Evolutionary conservation across 2,888 invertebrate genomes (phyloP).

Genomic region (Criorhina ranunculi): DNA sequence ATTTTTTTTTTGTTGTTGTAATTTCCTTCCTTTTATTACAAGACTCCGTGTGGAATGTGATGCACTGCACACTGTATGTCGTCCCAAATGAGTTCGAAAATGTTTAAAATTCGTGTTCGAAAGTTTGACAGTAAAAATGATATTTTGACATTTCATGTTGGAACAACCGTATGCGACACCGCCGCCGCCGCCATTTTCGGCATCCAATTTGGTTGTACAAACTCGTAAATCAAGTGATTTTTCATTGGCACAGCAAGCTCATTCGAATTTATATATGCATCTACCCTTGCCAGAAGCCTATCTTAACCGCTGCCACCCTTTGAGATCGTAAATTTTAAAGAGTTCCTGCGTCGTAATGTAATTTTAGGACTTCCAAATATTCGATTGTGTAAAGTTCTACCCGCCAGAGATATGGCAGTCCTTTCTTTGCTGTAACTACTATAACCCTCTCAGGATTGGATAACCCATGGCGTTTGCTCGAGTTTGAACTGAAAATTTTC

Average conservation of each 20-base stretch:
- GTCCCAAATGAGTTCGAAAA: constrained; percentile 38
- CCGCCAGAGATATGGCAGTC: constrained; percentile 31
- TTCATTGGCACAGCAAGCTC: constrained; percentile 44
- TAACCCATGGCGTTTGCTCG: constrained; percentile 38
- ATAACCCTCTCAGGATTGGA: constrained; percentile 35
- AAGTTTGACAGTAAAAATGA: constrained; percentile 14
- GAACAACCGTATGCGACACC: constrained; percentile 12
- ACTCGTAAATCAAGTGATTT: constrained; percentile 62
- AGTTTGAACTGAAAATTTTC: constrained; percentile 24
- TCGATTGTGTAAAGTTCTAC: constrained; percentile 64
- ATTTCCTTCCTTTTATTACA: constrained; percentile 19
- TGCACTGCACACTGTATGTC: too few species aligned
- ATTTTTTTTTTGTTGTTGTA: constrained; percentile 22
- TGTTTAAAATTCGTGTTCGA: constrained; percentile 22
- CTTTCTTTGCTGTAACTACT: constrained; percentile 29
- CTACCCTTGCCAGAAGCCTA: neutral
- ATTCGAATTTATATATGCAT: constrained; percentile 38
- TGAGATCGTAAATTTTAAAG: constrained; percentile 68
- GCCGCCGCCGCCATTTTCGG: neutral
- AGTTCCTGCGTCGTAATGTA: constrained; percentile 55
- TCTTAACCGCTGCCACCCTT: constrained; percentile 25
- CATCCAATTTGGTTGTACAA: constrained; percentile 43
- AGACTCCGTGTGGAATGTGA: constrained; percentile 13
- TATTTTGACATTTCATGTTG: constrained; percentile 44
- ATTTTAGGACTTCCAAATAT: constrained; percentile 70